Evolutionary conservation across 2,113 vertebrate species (phyloP).

Genomic region (Chinchilla lanigera): DNA sequence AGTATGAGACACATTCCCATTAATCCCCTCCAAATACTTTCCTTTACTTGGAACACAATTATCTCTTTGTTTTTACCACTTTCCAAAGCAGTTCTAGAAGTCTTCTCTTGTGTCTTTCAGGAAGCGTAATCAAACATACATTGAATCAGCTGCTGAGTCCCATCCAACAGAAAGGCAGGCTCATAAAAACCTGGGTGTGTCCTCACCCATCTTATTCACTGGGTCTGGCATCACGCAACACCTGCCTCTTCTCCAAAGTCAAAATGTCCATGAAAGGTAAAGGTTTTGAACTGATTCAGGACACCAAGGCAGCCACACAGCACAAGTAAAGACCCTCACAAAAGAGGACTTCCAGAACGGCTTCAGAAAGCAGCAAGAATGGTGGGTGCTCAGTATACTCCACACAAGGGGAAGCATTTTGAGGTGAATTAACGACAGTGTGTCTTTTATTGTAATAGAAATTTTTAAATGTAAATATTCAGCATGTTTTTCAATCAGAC

Average conservation of each 20-base stretch:
- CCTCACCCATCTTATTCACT: background rate
- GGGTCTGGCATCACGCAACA: background rate
- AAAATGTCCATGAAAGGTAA: background rate
- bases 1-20: background rate
- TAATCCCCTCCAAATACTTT: background rate
- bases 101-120: background rate
- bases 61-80: background rate
- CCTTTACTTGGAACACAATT: background rate
- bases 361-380: background rate
- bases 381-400: background rate
- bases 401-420: background rate
- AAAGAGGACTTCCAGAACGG: background rate
- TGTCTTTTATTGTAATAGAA: background rate
- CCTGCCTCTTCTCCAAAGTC: background rate
- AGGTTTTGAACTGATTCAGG: background rate
- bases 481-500: background rate
- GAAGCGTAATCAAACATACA: background rate
- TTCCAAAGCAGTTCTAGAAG: background rate
- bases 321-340: background rate
- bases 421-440: background rate
- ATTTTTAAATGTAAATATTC: background rate
- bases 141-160: background rate
- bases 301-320: background rate
- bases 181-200: background rate
- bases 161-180: background rate